phyloP scores from a whole-genome alignment of 2,113 vertebrate genomes.

The Lates calcarifer region DNA sequence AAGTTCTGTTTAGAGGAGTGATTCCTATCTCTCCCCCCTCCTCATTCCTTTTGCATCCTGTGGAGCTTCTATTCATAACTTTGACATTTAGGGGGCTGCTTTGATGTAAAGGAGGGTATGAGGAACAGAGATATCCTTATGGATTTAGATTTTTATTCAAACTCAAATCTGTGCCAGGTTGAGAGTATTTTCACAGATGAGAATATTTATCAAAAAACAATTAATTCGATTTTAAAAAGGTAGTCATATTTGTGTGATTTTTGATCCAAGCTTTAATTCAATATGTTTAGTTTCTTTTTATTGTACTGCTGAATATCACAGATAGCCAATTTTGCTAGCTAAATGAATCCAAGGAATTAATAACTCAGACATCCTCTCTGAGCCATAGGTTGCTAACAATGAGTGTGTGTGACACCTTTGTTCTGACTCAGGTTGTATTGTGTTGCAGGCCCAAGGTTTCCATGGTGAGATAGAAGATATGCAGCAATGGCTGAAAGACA shows the following conservation, averaged over 20 bases:
- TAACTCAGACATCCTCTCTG: constrained; percentile 59
- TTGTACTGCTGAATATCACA: constrained; percentile 1
- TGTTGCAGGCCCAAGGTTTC: constrained; percentile 97
- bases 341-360: constrained; percentile 64
- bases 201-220: not conserved
- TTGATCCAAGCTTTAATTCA: not conserved
- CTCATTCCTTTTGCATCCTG: constrained; percentile 33
- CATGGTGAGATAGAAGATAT: constrained; percentile 98
- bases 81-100: constrained; percentile 25
- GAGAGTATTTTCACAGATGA: not conserved
- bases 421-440: constrained; percentile 79
- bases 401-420: constrained; percentile 71
- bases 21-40: not conserved
- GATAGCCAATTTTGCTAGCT: not conserved
- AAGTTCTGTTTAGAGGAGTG: constrained; percentile 24
- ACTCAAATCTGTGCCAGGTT: not conserved
- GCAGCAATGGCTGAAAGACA: constrained; percentile 98
- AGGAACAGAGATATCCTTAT: constrained; percentile 22
- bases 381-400: constrained; percentile 61
- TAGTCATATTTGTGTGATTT: not conserved
- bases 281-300: constrained; percentile 28
- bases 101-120: constrained; percentile 29
- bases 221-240: not conserved
- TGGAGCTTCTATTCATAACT: constrained; percentile 39
- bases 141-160: constrained; percentile 8